Evolutionary conservation across 1,140 invertebrate species (phyloP).

Genomic region (Bombyx mandarina): DNA sequence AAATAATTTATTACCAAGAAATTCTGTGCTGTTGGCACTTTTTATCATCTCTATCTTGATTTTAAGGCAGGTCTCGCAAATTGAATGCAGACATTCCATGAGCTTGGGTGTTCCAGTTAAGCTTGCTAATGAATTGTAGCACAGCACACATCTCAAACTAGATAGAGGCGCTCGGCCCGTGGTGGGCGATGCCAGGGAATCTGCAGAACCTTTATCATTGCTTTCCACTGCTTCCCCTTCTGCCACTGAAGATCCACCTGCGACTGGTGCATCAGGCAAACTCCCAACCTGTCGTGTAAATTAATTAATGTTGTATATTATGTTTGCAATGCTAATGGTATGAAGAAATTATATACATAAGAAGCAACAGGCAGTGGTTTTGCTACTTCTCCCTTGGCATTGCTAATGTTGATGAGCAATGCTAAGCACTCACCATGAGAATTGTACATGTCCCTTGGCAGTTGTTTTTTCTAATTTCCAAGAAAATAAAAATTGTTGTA

Average conservation of each 20-base stretch:
- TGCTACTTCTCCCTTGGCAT: no score
- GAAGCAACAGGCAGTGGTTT: not conserved
- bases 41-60: slow-evolving; percentile 76
- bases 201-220: slow-evolving; percentile 29
- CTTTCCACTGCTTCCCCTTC: slow-evolving; percentile 14
- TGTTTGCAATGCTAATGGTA: not conserved
- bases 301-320: not conserved
- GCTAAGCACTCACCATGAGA: no score
- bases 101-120: slow-evolving; percentile 77
- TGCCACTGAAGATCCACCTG: not conserved
- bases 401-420: no score
- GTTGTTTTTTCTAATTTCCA: no score
- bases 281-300: slow-evolving; percentile 18
- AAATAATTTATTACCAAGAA: slow-evolving; percentile 30
- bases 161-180: slow-evolving; percentile 27
- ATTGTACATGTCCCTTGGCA: no score
- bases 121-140: slow-evolving; percentile 32
- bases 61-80: slow-evolving; percentile 82
- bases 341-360: not conserved
- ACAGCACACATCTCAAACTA: slow-evolving; percentile 47
- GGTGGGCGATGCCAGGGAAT: slow-evolving; percentile 52
- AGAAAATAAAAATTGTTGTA: no score
- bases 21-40: slow-evolving; percentile 40
- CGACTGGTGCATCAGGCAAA: slow-evolving; percentile 14
- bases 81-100: slow-evolving; percentile 88